Evolutionary conservation across 30 jellyfish, hydroid and myxozoan genomes (phyloP).

Genomic region (Turritopsis rubra): DNA sequence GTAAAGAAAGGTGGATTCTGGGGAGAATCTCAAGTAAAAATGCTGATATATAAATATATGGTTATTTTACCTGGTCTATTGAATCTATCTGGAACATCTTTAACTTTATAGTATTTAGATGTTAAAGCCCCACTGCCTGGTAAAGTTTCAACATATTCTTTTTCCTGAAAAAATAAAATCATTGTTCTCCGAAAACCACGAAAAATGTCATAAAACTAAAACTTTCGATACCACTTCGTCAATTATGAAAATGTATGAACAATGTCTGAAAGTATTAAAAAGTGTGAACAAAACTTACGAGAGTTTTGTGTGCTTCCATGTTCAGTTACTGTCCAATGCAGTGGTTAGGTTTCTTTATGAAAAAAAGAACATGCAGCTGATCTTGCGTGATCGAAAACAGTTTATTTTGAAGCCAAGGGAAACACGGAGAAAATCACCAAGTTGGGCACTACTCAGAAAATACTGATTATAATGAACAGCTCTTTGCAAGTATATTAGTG

Average conservation of each 20-base stretch:
- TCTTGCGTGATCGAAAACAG: too few relatives aligned
- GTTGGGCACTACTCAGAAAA: background rate
- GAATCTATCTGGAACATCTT: constrained; percentile 61
- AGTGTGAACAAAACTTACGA: background rate
- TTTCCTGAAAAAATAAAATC: background rate
- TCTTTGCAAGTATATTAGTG: background rate
- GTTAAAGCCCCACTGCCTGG: constrained; percentile 37
- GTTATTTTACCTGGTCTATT: constrained; percentile 89
- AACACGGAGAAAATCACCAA: background rate
- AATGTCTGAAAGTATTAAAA: too few relatives aligned
- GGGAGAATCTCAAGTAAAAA: too few relatives aligned
- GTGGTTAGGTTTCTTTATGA: background rate
- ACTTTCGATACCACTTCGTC: too few relatives aligned
- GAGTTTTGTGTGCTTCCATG: background rate
- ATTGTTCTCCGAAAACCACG: too few relatives aligned
- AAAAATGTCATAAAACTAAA: too few relatives aligned
- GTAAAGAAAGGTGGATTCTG: too few relatives aligned
- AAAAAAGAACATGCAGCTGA: background rate
- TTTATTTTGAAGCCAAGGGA: background rate
- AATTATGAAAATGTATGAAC: too few relatives aligned
- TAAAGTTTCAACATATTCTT: background rate
- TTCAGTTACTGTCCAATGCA: background rate
- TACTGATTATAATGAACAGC: background rate
- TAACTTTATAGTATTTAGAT: constrained; percentile 58
- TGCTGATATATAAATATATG: too few relatives aligned